Evolutionary conservation across 2,888 invertebrate species (phyloP).

Genomic region (Drosophila rellima): DNA sequence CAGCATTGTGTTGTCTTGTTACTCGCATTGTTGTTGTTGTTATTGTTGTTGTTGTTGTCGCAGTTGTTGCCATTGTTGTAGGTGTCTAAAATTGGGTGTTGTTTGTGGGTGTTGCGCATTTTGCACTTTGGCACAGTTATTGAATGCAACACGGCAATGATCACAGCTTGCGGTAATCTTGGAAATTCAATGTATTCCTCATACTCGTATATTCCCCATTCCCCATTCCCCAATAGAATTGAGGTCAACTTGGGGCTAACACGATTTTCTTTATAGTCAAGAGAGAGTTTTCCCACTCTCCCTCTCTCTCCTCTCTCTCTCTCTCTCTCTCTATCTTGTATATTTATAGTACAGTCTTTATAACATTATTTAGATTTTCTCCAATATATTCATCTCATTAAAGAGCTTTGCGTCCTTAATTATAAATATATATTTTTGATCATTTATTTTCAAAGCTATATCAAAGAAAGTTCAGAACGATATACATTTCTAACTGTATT

Average conservation of each 20-base stretch:
- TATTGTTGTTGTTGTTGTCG: constrained; percentile 16
- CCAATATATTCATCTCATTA: too few relatives aligned
- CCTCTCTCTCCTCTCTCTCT: not conserved
- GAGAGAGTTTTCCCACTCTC: too few relatives aligned
- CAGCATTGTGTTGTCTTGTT: constrained; percentile 12
- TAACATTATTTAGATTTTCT: not conserved
- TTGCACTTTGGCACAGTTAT: constrained; percentile 76
- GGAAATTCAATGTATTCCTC: constrained; percentile 27
- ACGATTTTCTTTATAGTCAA: not conserved
- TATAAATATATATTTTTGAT: not conserved
- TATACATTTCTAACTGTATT: not conserved
- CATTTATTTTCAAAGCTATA: too few relatives aligned
- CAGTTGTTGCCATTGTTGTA: constrained; percentile 20
- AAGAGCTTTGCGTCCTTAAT: not conserved
- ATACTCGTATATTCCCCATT: constrained; percentile 14
- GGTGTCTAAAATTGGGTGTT: constrained; percentile 47
- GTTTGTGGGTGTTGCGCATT: constrained; percentile 55
- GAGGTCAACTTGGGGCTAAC: constrained; percentile 9
- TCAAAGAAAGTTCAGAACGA: not conserved
- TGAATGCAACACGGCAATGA: constrained; percentile 23
- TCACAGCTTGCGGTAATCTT: constrained; percentile 26
- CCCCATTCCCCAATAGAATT: constrained; percentile 11
- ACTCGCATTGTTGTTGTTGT: not conserved
- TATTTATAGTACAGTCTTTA: not conserved
- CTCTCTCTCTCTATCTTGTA: not conserved